Base-by-base conservation (phyloP, 2,888 invertebrate species). In the Molorchus minor region DNA sequence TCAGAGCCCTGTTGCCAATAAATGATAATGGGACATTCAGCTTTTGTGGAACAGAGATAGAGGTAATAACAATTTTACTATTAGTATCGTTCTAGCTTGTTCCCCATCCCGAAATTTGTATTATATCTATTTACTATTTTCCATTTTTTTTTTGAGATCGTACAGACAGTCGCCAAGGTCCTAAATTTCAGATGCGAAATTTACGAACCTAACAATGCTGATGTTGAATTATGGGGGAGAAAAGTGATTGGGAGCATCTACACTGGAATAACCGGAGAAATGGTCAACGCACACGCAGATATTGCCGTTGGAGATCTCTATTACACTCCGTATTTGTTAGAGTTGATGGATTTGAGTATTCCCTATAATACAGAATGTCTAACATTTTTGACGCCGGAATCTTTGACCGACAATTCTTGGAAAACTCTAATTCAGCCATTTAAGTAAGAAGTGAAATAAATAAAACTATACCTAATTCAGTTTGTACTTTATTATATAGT, bases 331-430 rank as follows among this genome's bases (percentile, higher is more conserved):
- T 85, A 87, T 70, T 86, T 92, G 69, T 76, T 89, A 43, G 84
- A 86, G 44, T 78, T 89, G 40, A 86, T 91, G 70, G 93, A 94
- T 76, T 79, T 94, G 33, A 90, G 89, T 51, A 83, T 86, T 43
- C 92, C 93, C 0, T 93, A 93, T 64, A 90, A 88, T n/a, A 87
- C 90, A 0, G 91, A 93, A 74, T 94, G 93, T 72, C 83, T 93
- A 71, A 93, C 93, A 0, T 94, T 94, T 73, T 77, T 94, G 13
- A 93, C 93, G 0, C 93, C 93, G 0, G 93, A 93, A 79, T 87
- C 92, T 0, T 81, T 90, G 13, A 87, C 86, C 1, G 92, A 93
- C 74, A 92, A 92, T 71, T 91, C 93, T 0, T 93, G 93, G 93
- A 90, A 89, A 77, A 90, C 93, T 0, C 82, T 94, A 4, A 88